Base-by-base conservation (phyloP, 2,888 invertebrate genomes). In the Mesorhabditis sp. region DNA sequence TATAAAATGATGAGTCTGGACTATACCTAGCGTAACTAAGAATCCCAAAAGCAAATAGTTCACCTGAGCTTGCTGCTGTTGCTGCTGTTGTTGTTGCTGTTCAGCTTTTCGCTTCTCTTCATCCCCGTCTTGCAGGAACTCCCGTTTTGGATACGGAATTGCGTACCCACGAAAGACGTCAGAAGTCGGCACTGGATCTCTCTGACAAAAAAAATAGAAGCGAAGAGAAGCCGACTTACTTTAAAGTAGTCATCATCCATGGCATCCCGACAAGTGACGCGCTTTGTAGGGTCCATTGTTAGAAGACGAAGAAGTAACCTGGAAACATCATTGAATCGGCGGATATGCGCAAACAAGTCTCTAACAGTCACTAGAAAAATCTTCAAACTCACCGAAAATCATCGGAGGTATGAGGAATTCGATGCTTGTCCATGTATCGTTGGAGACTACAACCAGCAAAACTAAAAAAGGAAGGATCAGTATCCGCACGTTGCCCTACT, bases 121-220 rank as follows among this genome's bases (percentile, higher is more conserved):
- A 50, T 67, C 65, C 67, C 71, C 13, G 45, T 96, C 96, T 2
- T 94, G 94, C 75, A 97, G 90, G 87, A 96, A 97, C 88, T 97
- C 96, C 77, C 96, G 90, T 88, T 96, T 97, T 7, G 97, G 97
- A 88, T 98, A 98, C 0, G 98, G 98, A 85, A 98, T 98, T 5
- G 93, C 91, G 86, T 92, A 93, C 13, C 94, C 94, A 78, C 93
- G 93, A 87, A 94, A 94, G 43, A 95, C 94, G 88, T 95, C 91
- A 75, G 72, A 74, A 1, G 82, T 83, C n/a, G 83, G 80, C 66
- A 72, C 74, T 15, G 86, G 85, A 10, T 82, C 82, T 66, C 82
- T 82, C 79, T 81, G 72, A 68, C 71, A 61, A 67, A 72, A 74
- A 28, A 28, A 28, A 28, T 28, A 28, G 28, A 28, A 28, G 28